Evolutionary conservation across 1,140 invertebrate genomes (phyloP), one percentile per base, ranked within the genome.

Genomic region (Vanessa atalanta): DNA sequence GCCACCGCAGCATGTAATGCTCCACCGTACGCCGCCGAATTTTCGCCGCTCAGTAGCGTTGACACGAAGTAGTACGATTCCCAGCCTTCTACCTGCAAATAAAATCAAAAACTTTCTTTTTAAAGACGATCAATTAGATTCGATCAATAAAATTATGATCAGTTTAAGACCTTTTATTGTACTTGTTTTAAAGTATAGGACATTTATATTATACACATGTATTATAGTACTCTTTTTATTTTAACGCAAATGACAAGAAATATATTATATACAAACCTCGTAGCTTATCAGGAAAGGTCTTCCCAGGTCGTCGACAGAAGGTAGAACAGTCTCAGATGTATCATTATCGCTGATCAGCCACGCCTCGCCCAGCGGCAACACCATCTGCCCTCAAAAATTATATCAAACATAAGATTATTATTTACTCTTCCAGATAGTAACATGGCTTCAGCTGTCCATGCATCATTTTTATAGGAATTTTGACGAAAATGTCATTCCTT

Each of bases 61-160:
- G 97, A 98, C 37, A 97, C 89, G 97, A 98, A 99, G 90, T 98
- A 99, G 83, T 97, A 97, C 60, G 95, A 95, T 79, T 96, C 95
- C 82, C 95, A 95, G 13, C 94, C 94, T 82, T 92, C 90, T 71
- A 91, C 87, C 89, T 91, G 74, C 15, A 74, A 72, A 15, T 60
- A 1, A 67, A 73, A 20, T 20, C 4, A 43, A 9, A 43, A 43
- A 0, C 7, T 5, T 43, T 0, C 7, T 9, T 43, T 9, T 9
- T 43, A 5, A 43, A 11, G 3, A 43, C n/a, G n/a, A n/a, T n/a
- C n/a, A n/a, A n/a, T n/a, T 9, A 2, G 8, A 43, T 9, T 43
- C 37, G 37, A 43, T 43, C 1, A 43, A 43, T 5, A 11, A 9
- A 8, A 9, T 11, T 43, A 9, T 43, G 37, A 8, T 43, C 6